Base-by-base conservation (phyloP, 2,797 vertebrate species). In the Uromys caudimaculatus region DNA sequence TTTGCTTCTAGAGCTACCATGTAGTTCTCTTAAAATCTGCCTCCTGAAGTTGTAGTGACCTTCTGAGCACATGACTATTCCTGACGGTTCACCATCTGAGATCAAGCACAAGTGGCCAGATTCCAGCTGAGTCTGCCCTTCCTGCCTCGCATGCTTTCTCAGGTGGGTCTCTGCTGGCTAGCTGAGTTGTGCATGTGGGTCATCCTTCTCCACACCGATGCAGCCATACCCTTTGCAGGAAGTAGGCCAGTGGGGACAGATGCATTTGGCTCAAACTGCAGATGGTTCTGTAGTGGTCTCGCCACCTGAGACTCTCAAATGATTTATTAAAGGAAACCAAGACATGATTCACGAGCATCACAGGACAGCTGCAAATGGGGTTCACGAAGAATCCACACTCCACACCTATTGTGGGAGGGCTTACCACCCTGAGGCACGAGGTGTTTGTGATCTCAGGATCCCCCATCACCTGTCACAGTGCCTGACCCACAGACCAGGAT, bases 351-450 rank as follows among this genome's bases (percentile, higher is more conserved):
- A 41, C 3, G 54, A 13, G 47, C 35, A 17, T 13, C 11, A 19
- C 32, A 79, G 77, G 60, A 82, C 32, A 81, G 29, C 23, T 88
- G 50, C 56, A 35, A 21, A 41, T 19, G 60, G 50, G 60, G 29
- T 47, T 71, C 12, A 11, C 21, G 29, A 60, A 79, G 29, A 85
- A 29, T 35, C 38, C 17, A 77, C 1, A 19, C 64, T 62, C 24
- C 10, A 1, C 0, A 6, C 21, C 44, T 4, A 8, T 2, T 7
- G 23, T 32, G 47, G 29, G 76, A 50, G n/a, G 32, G 8, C 27
- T 24, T 76, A 47, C 23, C 27, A 73, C 3, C 35, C 7, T 0
- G 0, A 29, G 44, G 75, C 50, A 75, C 6, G n/a, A 60, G 0
- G 8, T 41, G n/a, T 17, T 41, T 13, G 10, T 17, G 3, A 69